Conservation (phyloP, 2,888 invertebrate genomes). For the Drosophila helvetica region DNA sequence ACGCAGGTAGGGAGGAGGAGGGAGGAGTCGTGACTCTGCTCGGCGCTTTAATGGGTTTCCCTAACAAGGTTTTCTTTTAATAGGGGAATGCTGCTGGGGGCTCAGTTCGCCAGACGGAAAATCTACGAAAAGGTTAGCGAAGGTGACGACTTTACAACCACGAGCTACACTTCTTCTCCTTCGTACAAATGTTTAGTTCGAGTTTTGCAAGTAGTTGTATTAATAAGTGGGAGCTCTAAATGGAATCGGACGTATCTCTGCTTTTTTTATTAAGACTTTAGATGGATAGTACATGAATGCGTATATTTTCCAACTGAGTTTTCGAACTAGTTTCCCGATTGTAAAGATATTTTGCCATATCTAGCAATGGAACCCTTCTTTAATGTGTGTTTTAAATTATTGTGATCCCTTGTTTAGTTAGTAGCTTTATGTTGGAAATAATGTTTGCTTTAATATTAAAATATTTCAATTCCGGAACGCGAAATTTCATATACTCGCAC, state of each 20-base stretch:
- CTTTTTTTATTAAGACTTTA: too few relatives aligned
- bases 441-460: neutral
- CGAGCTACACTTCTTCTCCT: neutral
- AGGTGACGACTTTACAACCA: neutral
- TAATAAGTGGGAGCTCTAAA: too few relatives aligned
- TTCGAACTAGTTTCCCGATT: too few relatives aligned
- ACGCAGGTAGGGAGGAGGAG: conserved; percentile 1
- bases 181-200: too few relatives aligned
- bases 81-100: conserved; percentile 7
- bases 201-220: too few relatives aligned
- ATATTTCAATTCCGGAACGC: neutral
- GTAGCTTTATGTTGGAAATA: neutral
- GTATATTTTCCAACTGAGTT: too few relatives aligned
- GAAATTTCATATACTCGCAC: neutral
- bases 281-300: too few relatives aligned
- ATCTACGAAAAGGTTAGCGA: conserved; percentile 6
- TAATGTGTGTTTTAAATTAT: neutral
- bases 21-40: conserved; percentile 2
- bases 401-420: neutral
- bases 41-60: conserved; percentile 58
- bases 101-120: conserved; percentile 1
- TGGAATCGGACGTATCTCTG: too few relatives aligned
- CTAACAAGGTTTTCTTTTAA: conserved; percentile 37
- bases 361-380: too few relatives aligned
- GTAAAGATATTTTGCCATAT: too few relatives aligned